These are phyloP conservation scores for Octopus bimaculoides DNA, from an alignment of 1,140 invertebrate species.

Conservation along the genomic window DNA sequence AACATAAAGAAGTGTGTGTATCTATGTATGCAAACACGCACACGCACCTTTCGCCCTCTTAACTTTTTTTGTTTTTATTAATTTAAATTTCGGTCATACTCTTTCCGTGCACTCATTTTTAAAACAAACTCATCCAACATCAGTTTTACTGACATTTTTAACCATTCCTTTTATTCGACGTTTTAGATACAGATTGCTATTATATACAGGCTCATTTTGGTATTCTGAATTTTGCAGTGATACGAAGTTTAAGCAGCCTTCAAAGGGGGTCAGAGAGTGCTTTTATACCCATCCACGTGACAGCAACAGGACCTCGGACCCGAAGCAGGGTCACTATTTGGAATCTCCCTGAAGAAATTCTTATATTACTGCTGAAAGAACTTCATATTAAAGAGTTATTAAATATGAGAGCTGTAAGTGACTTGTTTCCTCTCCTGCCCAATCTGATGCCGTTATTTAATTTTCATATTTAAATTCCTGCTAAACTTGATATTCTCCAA, in stretches of 20 bases:
- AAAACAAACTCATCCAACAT: too few relatives aligned
- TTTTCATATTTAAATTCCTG: background rate
- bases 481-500: constrained; percentile 8
- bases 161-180: too few relatives aligned
- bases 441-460: too few relatives aligned
- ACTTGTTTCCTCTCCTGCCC: background rate
- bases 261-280: constrained; percentile 33
- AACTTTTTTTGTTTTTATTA: too few relatives aligned
- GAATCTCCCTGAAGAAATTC: constrained; percentile 49
- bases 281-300: constrained; percentile 37
- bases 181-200: too few relatives aligned
- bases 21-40: too few relatives aligned
- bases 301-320: constrained; percentile 33
- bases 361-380: constrained; percentile 42
- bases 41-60: too few relatives aligned
- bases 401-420: constrained; percentile 46
- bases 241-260: constrained; percentile 31
- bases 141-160: too few relatives aligned
- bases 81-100: too few relatives aligned
- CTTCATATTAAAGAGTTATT: constrained; percentile 51
- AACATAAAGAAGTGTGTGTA: too few relatives aligned
- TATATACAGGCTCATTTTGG: too few relatives aligned
- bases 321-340: constrained; percentile 44
- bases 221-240: constrained; percentile 21
- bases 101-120: too few relatives aligned